Evolutionary conservation across 2,797 vertebrate genomes (phyloP).

Genomic region (Acanthis flammea): DNA sequence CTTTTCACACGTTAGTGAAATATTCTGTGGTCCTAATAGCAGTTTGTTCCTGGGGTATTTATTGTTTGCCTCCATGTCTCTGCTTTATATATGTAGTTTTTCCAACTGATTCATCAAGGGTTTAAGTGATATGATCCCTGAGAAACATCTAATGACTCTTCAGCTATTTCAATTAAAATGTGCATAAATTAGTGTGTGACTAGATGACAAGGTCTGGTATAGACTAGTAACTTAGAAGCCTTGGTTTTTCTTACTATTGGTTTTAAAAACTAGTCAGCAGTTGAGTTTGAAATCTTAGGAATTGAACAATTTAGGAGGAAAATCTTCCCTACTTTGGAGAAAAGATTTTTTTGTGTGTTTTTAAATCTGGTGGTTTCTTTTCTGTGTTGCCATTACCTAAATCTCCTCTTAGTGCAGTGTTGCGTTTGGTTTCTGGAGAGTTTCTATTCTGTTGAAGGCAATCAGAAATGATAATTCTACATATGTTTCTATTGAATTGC

Average conservation of each 20-base stretch:
- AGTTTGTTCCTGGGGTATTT: background rate
- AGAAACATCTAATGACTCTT: background rate
- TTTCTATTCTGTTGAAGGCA: background rate
- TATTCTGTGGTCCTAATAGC: background rate
- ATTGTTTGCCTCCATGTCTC: background rate
- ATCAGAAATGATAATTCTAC: background rate
- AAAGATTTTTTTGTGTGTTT: background rate
- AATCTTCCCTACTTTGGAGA: background rate
- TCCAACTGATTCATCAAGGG: background rate
- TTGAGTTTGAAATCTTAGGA: background rate
- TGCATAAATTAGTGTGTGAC: background rate
- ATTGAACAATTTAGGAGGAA: background rate
- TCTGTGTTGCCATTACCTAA: background rate
- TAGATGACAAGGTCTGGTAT: background rate
- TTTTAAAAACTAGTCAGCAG: background rate
- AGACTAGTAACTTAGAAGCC: background rate
- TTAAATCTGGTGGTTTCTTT: background rate
- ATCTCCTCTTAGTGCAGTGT: background rate
- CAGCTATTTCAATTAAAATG: background rate
- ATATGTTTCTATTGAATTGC: background rate
- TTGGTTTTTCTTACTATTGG: background rate
- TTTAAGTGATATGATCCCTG: fast-evolving
- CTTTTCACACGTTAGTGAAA: background rate
- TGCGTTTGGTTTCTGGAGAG: background rate
- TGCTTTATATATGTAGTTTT: background rate